These are phyloP conservation scores for Habrosyne pyritoides DNA, from an alignment of 2,888 invertebrate genomes.

Conservation along the genomic window DNA sequence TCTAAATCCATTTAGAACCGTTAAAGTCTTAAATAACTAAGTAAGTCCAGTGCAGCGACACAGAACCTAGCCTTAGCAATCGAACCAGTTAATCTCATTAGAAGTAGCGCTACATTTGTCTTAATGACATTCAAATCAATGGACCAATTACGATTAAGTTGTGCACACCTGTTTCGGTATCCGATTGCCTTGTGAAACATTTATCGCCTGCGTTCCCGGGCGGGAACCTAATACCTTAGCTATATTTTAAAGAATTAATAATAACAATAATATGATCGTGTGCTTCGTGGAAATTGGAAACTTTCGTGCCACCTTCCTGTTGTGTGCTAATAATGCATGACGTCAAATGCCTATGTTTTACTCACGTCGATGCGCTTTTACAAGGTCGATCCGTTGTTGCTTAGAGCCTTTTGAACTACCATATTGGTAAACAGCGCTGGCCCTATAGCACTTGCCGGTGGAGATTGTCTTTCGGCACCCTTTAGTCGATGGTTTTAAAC, in stretches of 20 bases:
- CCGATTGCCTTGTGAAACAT: slow-evolving; percentile 74
- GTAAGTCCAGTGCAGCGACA: no score
- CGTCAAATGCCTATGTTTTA: slow-evolving; percentile 20
- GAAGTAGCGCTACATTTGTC: no score
- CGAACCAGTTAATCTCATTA: background rate
- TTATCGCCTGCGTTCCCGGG: slow-evolving; percentile 64
- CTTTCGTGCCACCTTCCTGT: slow-evolving; percentile 32
- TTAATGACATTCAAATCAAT: slow-evolving; percentile 6
- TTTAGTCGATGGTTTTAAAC: no score
- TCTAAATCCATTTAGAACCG: no score
- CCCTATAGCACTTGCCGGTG: no score
- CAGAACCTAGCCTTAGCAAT: no score
- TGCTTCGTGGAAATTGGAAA: slow-evolving; percentile 57
- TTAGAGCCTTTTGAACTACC: background rate
- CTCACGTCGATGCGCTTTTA: background rate
- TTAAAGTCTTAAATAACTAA: no score
- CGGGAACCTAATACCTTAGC: slow-evolving; percentile 52
- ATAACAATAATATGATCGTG: slow-evolving; percentile 27
- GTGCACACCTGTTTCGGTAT: slow-evolving; percentile 56
- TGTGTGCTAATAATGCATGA: slow-evolving; percentile 27
- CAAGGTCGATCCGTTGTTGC: background rate
- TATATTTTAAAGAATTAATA: slow-evolving; percentile 13
- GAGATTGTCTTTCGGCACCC: no score
- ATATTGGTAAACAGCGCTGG: no score
- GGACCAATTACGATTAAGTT: slow-evolving; percentile 34